A percentile compares a stretch with the other conserved stretches of the same genome.
Conservation (phyloP, 1,140 invertebrate genomes). For the Lasioglossum baleicum region DNA sequence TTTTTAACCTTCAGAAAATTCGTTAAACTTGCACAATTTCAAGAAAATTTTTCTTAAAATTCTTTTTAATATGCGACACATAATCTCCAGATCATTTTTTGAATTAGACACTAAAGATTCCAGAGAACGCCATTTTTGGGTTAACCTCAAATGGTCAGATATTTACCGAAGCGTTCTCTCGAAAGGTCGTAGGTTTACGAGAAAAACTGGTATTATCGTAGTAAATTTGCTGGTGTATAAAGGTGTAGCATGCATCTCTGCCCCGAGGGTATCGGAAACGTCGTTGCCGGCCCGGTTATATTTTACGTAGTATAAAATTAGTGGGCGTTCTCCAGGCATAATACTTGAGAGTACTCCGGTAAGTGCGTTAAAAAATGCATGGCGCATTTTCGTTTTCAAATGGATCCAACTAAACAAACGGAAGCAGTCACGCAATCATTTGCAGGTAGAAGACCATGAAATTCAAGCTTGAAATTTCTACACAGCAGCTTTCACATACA, state of each 20-base stretch:
- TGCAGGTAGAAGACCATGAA: not conserved
- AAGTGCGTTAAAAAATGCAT: constrained; percentile 63
- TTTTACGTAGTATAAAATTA: constrained; percentile 56
- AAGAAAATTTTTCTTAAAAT: too few species aligned
- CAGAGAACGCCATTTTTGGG: not conserved
- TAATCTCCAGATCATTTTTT: too few species aligned
- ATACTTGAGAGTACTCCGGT: constrained; percentile 58
- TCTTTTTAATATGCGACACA: too few species aligned
- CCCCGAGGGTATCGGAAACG: constrained; percentile 52
- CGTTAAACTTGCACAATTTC: too few species aligned
- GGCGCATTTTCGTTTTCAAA: constrained; percentile 43
- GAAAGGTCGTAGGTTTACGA: constrained; percentile 18
- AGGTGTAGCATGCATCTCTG: constrained; percentile 31
- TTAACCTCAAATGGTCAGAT: not conserved
- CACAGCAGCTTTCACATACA: not conserved
- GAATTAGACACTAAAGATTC: not conserved
- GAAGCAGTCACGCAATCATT: not conserved
- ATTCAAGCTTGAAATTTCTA: not conserved
- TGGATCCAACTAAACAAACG: constrained; percentile 3
- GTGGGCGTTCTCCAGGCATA: constrained; percentile 28
- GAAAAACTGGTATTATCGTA: constrained; percentile 35
- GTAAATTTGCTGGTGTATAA: constrained; percentile 45
- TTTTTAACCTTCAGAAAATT: too few species aligned
- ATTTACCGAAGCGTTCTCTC: not conserved
- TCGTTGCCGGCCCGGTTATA: constrained; percentile 39